A percentile compares a stretch with the other conserved stretches of the same genome.
Evolutionary conservation across 2,888 invertebrate genomes (phyloP).

Genomic region (Agapostemon virescens): DNA sequence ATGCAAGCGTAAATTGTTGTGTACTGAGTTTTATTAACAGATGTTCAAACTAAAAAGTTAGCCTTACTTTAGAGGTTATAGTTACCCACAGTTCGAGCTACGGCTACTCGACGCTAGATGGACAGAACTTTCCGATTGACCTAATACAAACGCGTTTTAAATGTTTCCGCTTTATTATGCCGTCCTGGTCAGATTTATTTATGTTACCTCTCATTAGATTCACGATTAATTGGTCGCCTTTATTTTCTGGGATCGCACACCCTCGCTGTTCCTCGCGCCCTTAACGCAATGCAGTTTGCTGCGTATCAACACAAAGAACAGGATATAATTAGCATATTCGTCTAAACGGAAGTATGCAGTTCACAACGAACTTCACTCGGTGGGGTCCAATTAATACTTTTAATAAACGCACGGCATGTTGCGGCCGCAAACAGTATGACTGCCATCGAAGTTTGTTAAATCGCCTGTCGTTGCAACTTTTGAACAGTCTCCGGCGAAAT

Average conservation of each 20-base stretch:
- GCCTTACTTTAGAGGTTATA: too few species aligned
- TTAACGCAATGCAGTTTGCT: neutral
- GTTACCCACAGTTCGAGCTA: too few species aligned
- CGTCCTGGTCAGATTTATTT: neutral
- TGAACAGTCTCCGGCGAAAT: neutral
- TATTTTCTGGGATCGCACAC: too few species aligned
- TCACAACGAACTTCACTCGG: neutral
- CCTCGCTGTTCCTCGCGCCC: too few species aligned
- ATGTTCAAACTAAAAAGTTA: too few species aligned
- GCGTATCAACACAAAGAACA: too few species aligned
- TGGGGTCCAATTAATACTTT: neutral
- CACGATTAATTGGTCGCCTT: neutral
- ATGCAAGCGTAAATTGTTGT: too few species aligned
- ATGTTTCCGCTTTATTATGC: neutral
- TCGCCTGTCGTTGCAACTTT: neutral
- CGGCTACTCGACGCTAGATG: too few species aligned
- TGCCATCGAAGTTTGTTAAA: conserved; percentile 1
- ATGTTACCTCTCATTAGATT: neutral
- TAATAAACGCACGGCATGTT: neutral
- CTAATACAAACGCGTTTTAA: neutral
- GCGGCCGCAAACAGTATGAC: neutral
- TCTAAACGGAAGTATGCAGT: neutral
- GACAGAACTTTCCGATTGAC: too few species aligned
- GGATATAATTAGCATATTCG: neutral
- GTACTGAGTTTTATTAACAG: too few species aligned